A percentile compares a stretch with the other conserved stretches of the same genome.
Conservation (phyloP, 1,140 invertebrate genomes). For the Triops longicaudatus region DNA sequence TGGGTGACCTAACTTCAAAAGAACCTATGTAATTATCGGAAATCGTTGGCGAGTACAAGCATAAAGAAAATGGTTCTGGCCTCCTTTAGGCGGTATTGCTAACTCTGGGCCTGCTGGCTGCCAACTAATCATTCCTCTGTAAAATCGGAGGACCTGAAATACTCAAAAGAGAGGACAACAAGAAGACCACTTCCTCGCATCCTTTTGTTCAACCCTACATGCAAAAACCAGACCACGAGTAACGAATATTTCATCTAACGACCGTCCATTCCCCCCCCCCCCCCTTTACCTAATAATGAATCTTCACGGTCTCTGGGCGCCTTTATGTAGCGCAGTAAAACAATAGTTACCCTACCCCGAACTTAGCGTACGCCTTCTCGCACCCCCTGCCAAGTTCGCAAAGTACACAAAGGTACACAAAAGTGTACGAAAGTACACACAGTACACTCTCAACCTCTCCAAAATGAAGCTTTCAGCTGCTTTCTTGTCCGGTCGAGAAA, state of each 20-base stretch:
- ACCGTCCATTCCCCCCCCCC: too few species aligned
- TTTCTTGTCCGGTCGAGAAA: neutral
- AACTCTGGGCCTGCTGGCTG: neutral
- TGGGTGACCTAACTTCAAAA: conserved; percentile 15
- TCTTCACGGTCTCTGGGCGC: too few species aligned
- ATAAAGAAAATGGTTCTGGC: neutral
- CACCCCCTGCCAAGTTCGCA: too few species aligned
- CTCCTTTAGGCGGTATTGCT: conserved; percentile 4
- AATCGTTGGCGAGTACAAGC: neutral
- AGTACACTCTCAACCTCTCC: neutral
- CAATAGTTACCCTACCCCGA: too few species aligned
- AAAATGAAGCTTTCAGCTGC: neutral
- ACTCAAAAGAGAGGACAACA: neutral
- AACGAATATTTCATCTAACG: too few species aligned
- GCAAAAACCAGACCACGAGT: too few species aligned
- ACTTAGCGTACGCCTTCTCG: too few species aligned
- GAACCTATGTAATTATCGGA: conserved; percentile 15
- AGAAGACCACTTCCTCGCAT: too few species aligned
- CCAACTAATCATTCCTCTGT: neutral
- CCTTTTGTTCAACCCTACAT: too few species aligned
- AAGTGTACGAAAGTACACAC: neutral
- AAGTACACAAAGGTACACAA: too few species aligned
- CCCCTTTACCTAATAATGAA: too few species aligned
- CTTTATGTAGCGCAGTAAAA: too few species aligned
- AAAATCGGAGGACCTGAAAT: neutral